These are phyloP conservation scores for Burhinus oedicnemus DNA, from an alignment of 2,113 vertebrate genomes.

Conservation along the genomic window DNA sequence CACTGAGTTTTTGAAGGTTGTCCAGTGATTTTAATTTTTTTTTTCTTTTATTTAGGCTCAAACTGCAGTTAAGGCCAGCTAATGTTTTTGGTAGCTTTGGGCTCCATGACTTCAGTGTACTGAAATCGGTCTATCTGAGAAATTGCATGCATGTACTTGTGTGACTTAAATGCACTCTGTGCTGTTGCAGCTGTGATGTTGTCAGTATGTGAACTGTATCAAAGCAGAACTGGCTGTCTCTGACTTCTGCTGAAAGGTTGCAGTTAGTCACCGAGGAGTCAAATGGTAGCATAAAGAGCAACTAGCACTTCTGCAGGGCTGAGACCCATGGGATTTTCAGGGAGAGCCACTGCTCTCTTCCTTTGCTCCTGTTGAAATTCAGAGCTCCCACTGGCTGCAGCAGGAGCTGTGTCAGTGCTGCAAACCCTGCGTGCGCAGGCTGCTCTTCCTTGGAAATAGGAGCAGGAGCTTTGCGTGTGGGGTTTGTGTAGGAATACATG, in stretches of 20 bases:
- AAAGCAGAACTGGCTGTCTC: neutral
- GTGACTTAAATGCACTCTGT: neutral
- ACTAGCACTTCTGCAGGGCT: neutral
- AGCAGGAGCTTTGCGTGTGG: neutral
- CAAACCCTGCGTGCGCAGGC: neutral
- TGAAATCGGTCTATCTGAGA: neutral
- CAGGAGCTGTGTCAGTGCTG: neutral
- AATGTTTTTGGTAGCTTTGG: neutral
- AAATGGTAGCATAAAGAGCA: neutral
- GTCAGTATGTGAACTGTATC: neutral
- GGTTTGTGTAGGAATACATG: neutral
- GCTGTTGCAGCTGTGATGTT: neutral
- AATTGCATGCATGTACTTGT: accelerated
- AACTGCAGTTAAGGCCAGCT: neutral
- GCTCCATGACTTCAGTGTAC: neutral
- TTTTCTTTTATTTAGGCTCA: neutral
- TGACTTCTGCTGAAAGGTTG: neutral
- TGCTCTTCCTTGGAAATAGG: neutral
- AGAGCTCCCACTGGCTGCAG: neutral
- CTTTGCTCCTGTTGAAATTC: neutral
- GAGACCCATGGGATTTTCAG: neutral
- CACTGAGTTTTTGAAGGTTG: neutral
- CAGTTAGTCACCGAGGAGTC: neutral
- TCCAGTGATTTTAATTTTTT: neutral
- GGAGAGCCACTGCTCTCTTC: neutral